Conservation (phyloP, 2,888 invertebrate genomes). For the Dynastes maya region DNA sequence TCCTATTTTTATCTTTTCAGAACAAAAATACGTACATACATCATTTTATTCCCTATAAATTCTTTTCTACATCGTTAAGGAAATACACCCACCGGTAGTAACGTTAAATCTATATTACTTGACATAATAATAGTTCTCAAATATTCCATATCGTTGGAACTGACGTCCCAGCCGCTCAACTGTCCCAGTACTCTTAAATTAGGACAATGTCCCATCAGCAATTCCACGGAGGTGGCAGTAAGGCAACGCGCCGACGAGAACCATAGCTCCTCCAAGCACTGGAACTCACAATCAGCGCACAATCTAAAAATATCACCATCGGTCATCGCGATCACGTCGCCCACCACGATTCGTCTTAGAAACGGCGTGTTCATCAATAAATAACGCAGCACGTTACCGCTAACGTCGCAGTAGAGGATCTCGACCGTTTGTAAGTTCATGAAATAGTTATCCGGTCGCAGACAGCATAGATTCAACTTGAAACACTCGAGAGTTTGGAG, state of each 20-base stretch:
- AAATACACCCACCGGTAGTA: constrained; percentile 74
- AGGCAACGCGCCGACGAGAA: constrained; percentile 79
- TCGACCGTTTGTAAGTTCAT: constrained; percentile 77
- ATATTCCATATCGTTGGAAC: constrained; percentile 79
- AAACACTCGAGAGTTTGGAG: constrained; percentile 78
- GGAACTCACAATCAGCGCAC: constrained; percentile 77
- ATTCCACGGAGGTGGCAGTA: constrained; percentile 77
- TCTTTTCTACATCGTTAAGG: constrained; percentile 58
- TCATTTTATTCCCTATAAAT: background rate
- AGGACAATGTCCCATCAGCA: constrained; percentile 79
- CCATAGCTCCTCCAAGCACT: constrained; percentile 79
- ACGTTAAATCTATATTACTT: constrained; percentile 78
- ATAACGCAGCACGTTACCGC: constrained; percentile 74
- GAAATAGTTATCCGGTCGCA: constrained; percentile 74
- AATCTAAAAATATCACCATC: constrained; percentile 81
- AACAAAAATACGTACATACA: no score
- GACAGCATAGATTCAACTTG: constrained; percentile 77
- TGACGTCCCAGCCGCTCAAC: constrained; percentile 79
- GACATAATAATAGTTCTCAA: constrained; percentile 78
- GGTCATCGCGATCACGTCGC: constrained; percentile 78
- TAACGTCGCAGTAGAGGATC: constrained; percentile 78
- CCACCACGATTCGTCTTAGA: constrained; percentile 77
- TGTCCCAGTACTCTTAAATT: constrained; percentile 77
- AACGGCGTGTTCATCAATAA: constrained; percentile 76
- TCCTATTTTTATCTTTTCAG: no score